Evolutionary conservation across 1,140 invertebrate genomes (phyloP), one percentile per base, ranked within the genome.

Genomic region (Armadillidium nasatum): DNA sequence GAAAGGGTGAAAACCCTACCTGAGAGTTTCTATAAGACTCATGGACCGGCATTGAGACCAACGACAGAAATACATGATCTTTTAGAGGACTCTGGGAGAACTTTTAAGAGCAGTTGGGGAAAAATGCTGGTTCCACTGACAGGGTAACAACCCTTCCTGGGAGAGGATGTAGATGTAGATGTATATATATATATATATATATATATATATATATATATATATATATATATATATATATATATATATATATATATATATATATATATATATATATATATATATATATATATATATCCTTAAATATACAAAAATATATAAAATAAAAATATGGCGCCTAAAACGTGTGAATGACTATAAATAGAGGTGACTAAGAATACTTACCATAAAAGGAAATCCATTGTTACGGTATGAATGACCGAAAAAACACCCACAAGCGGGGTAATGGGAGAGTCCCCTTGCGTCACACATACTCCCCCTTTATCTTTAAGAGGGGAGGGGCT

Each of bases 361-460:
- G 50, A 3, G 11, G 11, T 60, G 11, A 60, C 50, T n/a, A n/a
- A n/a, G n/a, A n/a, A n/a, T n/a, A n/a, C n/a, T 60, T 7, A 60
- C 50, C 50, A 60, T 60, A 19, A 60, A 15, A 2, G 50, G 50
- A 19, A 19, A 19, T 15, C 19, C 50, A 60, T 60, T 60, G 50
- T 60, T 60, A 19, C 50, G 50, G 4, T 13, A 13, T 3, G 19
- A 13, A 15, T 19, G 50, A 19, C 50, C 50, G 43, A 75, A 75
- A 54, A 75, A 68, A 22, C 73, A 75, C 19, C 73, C 73, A 19
- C 73, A 75, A 21, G 73, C 73, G 1, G 73, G 73, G 43, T 75
- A 75, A 54, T 75, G 73, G 60, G 19, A 68, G 66, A 60, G 60
- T 10, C 73, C 73, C 9, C 73, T 60, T 60, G 73, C 54, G 68